phyloP scores from a whole-genome alignment of 2,888 invertebrate species.

The Pogonocherus hispidulus region DNA sequence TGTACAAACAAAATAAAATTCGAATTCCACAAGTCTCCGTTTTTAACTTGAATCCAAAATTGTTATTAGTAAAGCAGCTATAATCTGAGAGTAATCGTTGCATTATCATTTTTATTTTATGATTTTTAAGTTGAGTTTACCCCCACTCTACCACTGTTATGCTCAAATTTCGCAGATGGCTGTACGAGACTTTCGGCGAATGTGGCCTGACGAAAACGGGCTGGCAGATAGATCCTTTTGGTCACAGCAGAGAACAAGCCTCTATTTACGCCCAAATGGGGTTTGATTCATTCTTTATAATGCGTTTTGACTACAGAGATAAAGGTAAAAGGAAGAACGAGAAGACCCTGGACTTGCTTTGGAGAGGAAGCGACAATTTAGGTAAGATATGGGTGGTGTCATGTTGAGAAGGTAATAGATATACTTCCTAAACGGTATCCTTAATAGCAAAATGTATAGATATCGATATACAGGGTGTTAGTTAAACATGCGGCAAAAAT shows the following conservation, averaged over 20 bases:
- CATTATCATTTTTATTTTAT: too few relatives aligned
- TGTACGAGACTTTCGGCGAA: conserved; percentile 76
- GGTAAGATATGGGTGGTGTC: conserved; percentile 65
- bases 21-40: too few relatives aligned
- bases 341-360: conserved; percentile 78
- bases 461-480: too few relatives aligned
- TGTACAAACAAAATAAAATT: too few relatives aligned
- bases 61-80: too few relatives aligned
- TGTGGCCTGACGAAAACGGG: conserved; percentile 80
- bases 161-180: conserved; percentile 73
- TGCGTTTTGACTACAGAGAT: conserved; percentile 78
- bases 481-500: too few relatives aligned
- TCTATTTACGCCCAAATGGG: conserved; percentile 79
- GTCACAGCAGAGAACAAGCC: conserved; percentile 87
- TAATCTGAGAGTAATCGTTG: too few relatives aligned
- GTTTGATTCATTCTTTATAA: conserved; percentile 80
- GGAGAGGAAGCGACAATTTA: conserved; percentile 75
- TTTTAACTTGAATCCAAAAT: neutral
- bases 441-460: too few relatives aligned
- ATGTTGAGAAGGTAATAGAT: neutral
- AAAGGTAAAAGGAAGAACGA: conserved; percentile 72
- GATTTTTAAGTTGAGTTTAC: too few relatives aligned
- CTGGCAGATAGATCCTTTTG: conserved; percentile 88
- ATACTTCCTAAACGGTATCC: too few relatives aligned
- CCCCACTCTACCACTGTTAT: too few relatives aligned